phyloP scores from a whole-genome alignment of 2,113 vertebrate species.

The Tragelaphus strepsiceros region DNA sequence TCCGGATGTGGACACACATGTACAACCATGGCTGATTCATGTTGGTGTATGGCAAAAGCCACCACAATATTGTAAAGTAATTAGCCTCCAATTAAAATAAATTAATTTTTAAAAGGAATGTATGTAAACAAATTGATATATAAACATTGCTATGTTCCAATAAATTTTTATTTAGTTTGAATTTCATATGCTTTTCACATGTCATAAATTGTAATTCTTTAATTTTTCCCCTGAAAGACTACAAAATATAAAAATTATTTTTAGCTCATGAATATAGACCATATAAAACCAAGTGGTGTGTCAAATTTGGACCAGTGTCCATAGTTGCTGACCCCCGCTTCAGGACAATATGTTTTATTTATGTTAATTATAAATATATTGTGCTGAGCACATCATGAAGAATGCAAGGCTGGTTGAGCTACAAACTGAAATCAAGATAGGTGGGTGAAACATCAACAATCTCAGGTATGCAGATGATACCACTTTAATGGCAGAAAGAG shows the following conservation, averaged over 20 bases:
- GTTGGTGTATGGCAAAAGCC: not conserved
- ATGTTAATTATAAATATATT: not conserved
- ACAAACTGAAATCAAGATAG: not conserved
- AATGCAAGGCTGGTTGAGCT: not conserved
- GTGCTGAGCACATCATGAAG: not conserved
- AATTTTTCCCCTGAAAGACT: not conserved
- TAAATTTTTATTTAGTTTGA: not conserved
- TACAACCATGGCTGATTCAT: accelerated
- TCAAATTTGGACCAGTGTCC: not conserved
- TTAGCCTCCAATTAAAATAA: not conserved
- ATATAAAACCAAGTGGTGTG: not conserved
- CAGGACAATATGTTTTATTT: not conserved
- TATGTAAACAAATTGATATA: not conserved
- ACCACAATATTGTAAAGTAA: not conserved
- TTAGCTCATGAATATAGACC: not conserved
- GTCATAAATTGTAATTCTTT: not conserved
- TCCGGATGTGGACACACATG: not conserved
- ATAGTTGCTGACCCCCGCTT: not conserved
- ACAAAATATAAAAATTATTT: not conserved
- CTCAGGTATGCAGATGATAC: not conserved
- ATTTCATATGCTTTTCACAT: not conserved
- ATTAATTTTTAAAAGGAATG: not conserved
- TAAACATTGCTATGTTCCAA: not conserved
- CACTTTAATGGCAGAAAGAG: not conserved
- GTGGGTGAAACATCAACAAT: not conserved